These are phyloP conservation scores for Sturnira hondurensis DNA, from an alignment of 2,113 vertebrate genomes.

Conservation along the genomic window DNA sequence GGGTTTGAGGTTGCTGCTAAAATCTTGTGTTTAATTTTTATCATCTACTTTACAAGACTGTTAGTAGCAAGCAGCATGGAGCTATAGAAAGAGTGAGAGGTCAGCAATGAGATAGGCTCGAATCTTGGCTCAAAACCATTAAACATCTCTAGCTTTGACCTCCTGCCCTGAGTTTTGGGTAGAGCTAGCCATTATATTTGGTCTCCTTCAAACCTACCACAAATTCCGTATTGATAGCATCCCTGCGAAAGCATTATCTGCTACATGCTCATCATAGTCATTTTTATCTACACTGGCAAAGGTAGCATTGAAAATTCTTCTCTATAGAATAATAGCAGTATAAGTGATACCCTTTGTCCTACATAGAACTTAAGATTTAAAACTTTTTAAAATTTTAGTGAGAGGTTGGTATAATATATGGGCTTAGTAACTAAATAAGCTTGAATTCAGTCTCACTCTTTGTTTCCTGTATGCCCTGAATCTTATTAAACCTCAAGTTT, in stretches of 20 bases:
- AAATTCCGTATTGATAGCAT: neutral
- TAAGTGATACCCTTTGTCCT: neutral
- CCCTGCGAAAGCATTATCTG: neutral
- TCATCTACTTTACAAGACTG: neutral
- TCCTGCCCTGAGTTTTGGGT: neutral
- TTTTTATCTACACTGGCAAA: neutral
- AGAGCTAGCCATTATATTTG: neutral
- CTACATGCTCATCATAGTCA: neutral
- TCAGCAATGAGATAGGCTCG: neutral
- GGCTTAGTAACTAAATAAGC: neutral
- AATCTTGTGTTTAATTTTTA: neutral
- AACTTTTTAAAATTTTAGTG: neutral
- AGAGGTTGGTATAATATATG: neutral
- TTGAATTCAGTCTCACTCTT: neutral
- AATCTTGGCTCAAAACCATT: neutral
- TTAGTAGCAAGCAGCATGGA: neutral
- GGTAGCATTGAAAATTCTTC: neutral
- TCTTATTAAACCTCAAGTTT: conserved; percentile 1
- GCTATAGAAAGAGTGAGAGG: neutral
- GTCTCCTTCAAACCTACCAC: neutral
- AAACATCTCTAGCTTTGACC: neutral
- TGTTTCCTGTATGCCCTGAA: neutral
- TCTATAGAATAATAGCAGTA: neutral
- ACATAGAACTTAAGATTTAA: neutral
- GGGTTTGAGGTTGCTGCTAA: neutral